Percentiles rank a stretch among this genome's conserved stretches.
Evolutionary conservation across 2,797 vertebrate genomes (phyloP).

Genomic region (Natrix natrix): DNA sequence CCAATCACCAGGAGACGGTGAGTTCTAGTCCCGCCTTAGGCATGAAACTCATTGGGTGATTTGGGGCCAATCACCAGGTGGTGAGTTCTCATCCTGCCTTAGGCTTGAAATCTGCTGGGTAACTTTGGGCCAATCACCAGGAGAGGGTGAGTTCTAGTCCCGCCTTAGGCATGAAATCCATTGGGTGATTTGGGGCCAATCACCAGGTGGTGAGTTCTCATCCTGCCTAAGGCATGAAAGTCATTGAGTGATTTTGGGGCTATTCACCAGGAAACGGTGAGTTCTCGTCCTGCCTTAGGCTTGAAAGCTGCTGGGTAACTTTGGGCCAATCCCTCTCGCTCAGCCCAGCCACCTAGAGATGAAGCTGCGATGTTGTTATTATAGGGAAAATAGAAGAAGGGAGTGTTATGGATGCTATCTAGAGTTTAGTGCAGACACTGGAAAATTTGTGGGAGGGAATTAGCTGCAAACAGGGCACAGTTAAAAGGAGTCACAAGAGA

Average conservation of each 20-base stretch:
- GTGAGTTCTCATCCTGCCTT: background rate
- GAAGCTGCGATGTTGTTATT: background rate
- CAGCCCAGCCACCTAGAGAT: background rate
- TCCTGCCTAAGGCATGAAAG: no score
- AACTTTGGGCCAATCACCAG: no score
- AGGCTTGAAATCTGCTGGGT: no score
- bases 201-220: background rate
- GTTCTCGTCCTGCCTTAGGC: background rate
- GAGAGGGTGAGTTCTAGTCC: background rate
- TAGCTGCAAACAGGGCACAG: background rate
- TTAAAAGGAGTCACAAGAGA: background rate
- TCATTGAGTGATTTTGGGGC: no score
- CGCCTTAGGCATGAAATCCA: background rate
- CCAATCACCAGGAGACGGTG: no score
- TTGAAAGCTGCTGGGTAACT: background rate
- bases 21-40: background rate
- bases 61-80: background rate
- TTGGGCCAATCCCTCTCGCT: background rate
- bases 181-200: background rate
- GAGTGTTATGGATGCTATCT: background rate
- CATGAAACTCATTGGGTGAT: background rate
- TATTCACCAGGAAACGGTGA: background rate
- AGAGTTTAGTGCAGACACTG: background rate
- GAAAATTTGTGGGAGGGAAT: background rate
- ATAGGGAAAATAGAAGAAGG: background rate